Evolutionary conservation across 1,140 invertebrate genomes (phyloP).

Genomic region (Magallana ariakensis): DNA sequence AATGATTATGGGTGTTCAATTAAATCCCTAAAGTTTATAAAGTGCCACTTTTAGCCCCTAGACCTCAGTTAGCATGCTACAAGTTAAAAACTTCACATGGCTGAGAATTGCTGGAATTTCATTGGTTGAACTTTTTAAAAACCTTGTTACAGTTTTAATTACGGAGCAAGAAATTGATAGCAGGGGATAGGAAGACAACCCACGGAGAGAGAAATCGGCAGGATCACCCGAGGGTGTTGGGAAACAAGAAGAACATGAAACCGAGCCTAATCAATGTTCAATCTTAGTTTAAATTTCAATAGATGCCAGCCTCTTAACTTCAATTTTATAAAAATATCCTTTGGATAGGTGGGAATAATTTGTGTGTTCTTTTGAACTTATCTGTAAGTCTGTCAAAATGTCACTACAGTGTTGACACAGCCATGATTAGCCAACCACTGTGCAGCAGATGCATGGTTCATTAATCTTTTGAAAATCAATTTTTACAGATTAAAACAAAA

Average conservation of each 20-base stretch:
- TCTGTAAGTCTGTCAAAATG: conserved; percentile 29
- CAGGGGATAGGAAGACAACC: conserved; percentile 27
- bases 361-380: conserved; percentile 19
- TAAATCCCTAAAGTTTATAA: conserved; percentile 17
- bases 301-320: conserved; percentile 26
- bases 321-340: conserved; percentile 33
- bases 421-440: conserved; percentile 13
- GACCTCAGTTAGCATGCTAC: not conserved
- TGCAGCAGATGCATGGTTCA: conserved; percentile 20
- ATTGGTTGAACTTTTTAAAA: conserved; percentile 20
- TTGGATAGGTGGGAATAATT: conserved; percentile 24
- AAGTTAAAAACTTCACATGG: not conserved
- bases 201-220: not conserved
- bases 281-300: conserved; percentile 30
- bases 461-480: conserved; percentile 21
- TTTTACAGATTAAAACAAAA: conserved; percentile 12
- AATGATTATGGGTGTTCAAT: conserved; percentile 34
- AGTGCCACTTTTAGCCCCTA: conserved; percentile 23
- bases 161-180: conserved; percentile 24
- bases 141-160: conserved; percentile 30
- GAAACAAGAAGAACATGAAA: conserved; percentile 11
- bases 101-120: not conserved
- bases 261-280: conserved; percentile 22
- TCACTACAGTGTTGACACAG: conserved; percentile 22
- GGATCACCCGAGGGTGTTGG: not conserved